Percentiles rank a stretch among this genome's conserved stretches.
phyloP scores from a whole-genome alignment of 2,113 vertebrate species.

The Edolisoma coerulescens region DNA sequence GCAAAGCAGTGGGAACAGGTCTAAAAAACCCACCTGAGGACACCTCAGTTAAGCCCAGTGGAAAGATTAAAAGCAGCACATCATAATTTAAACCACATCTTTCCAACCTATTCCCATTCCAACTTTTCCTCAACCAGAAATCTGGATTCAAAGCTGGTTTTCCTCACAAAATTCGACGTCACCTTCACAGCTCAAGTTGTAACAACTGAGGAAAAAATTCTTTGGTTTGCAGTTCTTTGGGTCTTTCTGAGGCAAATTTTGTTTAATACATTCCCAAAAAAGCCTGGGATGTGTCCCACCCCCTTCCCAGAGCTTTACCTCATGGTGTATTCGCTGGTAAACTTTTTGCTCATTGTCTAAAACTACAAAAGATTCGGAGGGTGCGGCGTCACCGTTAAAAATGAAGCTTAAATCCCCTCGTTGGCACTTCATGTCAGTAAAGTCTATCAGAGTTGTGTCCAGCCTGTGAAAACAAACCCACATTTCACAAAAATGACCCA shows the following conservation, averaged over 20 bases:
- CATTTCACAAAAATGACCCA: background rate
- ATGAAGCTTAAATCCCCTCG: constrained; percentile 98
- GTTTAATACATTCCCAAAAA: background rate
- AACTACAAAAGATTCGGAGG: constrained; percentile 96
- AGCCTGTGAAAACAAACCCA: constrained; percentile 74
- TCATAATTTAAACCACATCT: background rate
- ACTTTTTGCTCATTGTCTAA: constrained; percentile 99
- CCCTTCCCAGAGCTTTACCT: constrained; percentile 71
- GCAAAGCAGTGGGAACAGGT: background rate
- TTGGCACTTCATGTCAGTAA: constrained; percentile 99
- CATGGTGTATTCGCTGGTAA: constrained; percentile 97
- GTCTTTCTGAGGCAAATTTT: background rate
- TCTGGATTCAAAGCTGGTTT: background rate
- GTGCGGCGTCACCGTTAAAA: constrained; percentile 91
- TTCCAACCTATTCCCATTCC: background rate
- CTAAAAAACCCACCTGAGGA: background rate
- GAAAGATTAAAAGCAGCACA: background rate
- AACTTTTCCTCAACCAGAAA: background rate
- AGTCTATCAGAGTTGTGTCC: constrained; percentile 98
- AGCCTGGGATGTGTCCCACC: background rate
- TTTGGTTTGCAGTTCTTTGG: background rate
- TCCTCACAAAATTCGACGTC: accelerated
- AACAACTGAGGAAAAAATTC: background rate
- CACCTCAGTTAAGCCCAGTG: background rate
- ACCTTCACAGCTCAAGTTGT: background rate